phyloP scores from a whole-genome alignment of 2,888 invertebrate genomes.

The Eupithecia inturbata region DNA sequence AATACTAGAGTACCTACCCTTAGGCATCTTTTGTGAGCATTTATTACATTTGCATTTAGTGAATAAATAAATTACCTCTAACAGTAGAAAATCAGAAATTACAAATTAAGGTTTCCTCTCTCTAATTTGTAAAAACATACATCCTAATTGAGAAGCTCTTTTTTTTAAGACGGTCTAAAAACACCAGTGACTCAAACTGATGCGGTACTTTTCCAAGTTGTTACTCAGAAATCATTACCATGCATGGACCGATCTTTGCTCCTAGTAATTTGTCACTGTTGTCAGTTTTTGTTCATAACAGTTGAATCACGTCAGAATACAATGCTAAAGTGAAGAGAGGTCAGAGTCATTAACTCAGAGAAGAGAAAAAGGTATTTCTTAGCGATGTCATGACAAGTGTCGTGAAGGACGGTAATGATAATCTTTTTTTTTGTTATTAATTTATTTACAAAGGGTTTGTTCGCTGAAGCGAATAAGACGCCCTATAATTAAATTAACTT shows the following conservation, averaged over 20 bases:
- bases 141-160: neutral
- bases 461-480: too few species aligned
- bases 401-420: neutral
- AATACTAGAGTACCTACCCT: neutral
- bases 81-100: neutral
- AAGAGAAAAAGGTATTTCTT: conserved; percentile 28
- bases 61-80: too few species aligned
- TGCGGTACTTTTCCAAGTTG: neutral
- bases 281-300: conserved; percentile 16
- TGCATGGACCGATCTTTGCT: conserved; percentile 13
- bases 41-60: too few species aligned
- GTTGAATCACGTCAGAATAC: conserved; percentile 31
- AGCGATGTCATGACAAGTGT: conserved; percentile 31
- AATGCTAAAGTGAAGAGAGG: conserved; percentile 33
- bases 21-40: neutral
- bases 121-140: neutral
- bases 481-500: too few species aligned
- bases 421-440: too few species aligned
- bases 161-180: neutral
- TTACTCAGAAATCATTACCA: conserved; percentile 8
- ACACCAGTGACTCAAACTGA: neutral
- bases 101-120: neutral
- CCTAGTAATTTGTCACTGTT: conserved; percentile 15
- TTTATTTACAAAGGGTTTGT: too few species aligned
- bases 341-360: conserved; percentile 35